Percentiles rank a stretch among this genome's conserved stretches.
Evolutionary conservation across 2,113 vertebrate species (phyloP).

Genomic region (Ictalurus punctatus): DNA sequence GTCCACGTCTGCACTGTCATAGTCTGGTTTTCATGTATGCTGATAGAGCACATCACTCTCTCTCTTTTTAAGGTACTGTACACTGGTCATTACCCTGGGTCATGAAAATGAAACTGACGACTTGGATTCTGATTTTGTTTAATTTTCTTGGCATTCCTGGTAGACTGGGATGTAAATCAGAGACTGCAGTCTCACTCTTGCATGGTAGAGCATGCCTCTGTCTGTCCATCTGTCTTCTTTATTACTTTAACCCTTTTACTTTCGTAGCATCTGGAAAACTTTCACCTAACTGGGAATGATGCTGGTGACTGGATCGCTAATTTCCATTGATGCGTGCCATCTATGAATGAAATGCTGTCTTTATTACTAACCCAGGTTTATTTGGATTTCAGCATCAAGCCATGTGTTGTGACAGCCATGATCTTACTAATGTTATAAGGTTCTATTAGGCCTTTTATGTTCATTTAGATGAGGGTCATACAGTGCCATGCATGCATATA

Average conservation of each 20-base stretch:
- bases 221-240: constrained; percentile 32
- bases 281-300: constrained; percentile 60
- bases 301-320: constrained; percentile 51
- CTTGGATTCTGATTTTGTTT: constrained; percentile 10
- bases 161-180: constrained; percentile 27
- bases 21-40: constrained; percentile 39
- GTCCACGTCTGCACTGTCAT: constrained; percentile 38
- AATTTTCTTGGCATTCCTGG: constrained; percentile 13
- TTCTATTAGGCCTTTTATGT: not conserved
- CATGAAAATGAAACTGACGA: not conserved
- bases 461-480: not conserved
- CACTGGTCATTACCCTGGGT: not conserved
- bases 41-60: not conserved
- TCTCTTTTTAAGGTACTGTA: not conserved
- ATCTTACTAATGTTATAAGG: constrained; percentile 11
- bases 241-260: constrained; percentile 60
- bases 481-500: not conserved
- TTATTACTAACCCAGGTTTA: constrained; percentile 60
- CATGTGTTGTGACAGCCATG: not conserved
- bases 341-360: constrained; percentile 43
- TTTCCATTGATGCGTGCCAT: constrained; percentile 46
- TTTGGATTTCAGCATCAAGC: constrained; percentile 54
- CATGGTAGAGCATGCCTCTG: constrained; percentile 59
- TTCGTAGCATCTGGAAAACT: constrained; percentile 59
- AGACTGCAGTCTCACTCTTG: constrained; percentile 34